Evolutionary conservation across 2,113 vertebrate species (phyloP).

Genomic region (Anolis sagrei): DNA sequence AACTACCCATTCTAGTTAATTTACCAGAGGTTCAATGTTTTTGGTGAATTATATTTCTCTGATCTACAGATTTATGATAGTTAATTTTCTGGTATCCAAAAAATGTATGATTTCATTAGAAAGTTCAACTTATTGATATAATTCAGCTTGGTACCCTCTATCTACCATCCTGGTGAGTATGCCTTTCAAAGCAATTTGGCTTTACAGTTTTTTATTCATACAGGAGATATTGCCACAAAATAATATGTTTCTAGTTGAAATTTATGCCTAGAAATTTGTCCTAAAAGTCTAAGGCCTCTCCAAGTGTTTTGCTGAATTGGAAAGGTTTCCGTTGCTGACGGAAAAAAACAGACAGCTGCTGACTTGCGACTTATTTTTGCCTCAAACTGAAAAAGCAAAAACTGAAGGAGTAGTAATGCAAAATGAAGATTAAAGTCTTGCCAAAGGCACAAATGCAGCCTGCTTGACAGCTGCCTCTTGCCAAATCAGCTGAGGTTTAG

Average conservation of each 20-base stretch:
- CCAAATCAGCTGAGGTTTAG: conserved; percentile 14
- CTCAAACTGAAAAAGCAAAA: conserved; percentile 23
- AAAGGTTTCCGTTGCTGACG: conserved; percentile 1
- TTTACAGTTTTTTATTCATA: not conserved
- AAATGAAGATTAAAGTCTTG: conserved; percentile 31
- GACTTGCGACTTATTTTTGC: conserved; percentile 21
- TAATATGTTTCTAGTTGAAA: conserved; percentile 23
- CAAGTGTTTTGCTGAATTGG: conserved; percentile 29
- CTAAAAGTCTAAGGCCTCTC: not conserved
- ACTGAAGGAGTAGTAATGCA: conserved; percentile 35
- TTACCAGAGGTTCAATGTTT: not conserved
- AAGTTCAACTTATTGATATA: not conserved
- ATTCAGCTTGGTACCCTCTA: conserved; percentile 21
- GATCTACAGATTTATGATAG: not conserved
- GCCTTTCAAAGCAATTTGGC: conserved; percentile 9
- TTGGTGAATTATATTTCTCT: not conserved
- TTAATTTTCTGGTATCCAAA: not conserved
- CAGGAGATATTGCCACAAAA: not conserved
- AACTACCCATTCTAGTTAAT: not conserved
- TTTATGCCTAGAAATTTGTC: not conserved
- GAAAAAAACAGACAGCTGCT: conserved; percentile 18
- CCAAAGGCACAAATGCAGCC: conserved; percentile 6
- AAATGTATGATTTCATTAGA: not conserved
- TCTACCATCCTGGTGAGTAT: not conserved
- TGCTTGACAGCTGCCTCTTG: conserved; percentile 14